Evolutionary conservation across 2,113 vertebrate species (phyloP).

Genomic region (Callithrix jacchus): DNA sequence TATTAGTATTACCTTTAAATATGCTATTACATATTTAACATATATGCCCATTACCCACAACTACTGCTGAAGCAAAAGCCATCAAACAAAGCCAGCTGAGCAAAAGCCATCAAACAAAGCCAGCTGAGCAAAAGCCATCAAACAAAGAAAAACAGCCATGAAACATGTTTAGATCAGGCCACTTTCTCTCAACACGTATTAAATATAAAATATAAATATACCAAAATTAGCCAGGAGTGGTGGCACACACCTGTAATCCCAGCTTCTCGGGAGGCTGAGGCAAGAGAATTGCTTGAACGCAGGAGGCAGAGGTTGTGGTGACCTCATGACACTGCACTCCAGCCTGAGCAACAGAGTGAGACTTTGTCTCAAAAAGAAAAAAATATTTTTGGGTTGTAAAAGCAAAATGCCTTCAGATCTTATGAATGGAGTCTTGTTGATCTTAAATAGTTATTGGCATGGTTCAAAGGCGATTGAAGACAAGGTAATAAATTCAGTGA

Average conservation of each 20-base stretch:
- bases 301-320: too few species aligned
- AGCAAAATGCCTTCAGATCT: background rate
- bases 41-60: background rate
- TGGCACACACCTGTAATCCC: too few species aligned
- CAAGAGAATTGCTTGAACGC: too few species aligned
- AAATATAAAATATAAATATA: background rate
- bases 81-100: background rate
- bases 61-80: too few species aligned
- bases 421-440: too few species aligned
- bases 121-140: background rate
- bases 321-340: too few species aligned
- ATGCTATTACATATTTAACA: background rate
- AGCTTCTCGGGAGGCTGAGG: too few species aligned
- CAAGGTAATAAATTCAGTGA: background rate
- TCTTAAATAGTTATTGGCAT: background rate
- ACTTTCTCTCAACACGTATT: background rate
- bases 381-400: background rate
- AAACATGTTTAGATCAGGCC: background rate
- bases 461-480: background rate
- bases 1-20: background rate
- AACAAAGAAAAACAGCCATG: background rate
- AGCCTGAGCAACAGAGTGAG: too few species aligned
- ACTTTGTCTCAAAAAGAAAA: too few species aligned
- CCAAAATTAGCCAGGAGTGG: too few species aligned
- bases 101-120: background rate